Evolutionary conservation across 2,888 invertebrate species (phyloP).

Genomic region (Apodemia mormo): DNA sequence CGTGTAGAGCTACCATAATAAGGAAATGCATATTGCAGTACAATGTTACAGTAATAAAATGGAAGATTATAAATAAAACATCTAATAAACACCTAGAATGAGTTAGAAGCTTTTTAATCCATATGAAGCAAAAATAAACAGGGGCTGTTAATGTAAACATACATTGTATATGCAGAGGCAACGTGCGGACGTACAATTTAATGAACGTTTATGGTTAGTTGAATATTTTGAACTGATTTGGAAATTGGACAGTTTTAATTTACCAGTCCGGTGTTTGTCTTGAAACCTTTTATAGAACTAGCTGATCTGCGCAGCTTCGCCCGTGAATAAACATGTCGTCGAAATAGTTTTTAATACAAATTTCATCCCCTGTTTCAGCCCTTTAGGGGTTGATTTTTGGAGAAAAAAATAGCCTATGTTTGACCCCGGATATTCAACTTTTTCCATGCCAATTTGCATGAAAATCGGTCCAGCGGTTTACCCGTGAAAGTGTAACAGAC

Average conservation of each 20-base stretch:
- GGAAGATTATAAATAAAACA: constrained; percentile 30
- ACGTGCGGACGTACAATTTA: constrained; percentile 16
- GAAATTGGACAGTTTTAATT: neutral
- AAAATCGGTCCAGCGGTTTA: too few relatives aligned
- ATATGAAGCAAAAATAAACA: constrained; percentile 78
- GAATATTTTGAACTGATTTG: constrained; percentile 11
- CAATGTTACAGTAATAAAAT: constrained; percentile 18
- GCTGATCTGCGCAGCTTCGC: too few relatives aligned
- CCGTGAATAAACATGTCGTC: too few relatives aligned
- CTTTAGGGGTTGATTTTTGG: too few relatives aligned
- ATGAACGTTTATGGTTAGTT: constrained; percentile 12
- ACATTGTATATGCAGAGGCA: constrained; percentile 29
- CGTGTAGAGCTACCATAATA: neutral
- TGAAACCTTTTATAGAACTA: too few relatives aligned
- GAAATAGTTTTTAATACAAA: too few relatives aligned
- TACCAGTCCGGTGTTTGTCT: too few relatives aligned
- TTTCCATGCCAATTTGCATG: too few relatives aligned
- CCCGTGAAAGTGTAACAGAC: too few relatives aligned
- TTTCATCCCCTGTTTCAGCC: too few relatives aligned
- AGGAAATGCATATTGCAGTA: constrained; percentile 14
- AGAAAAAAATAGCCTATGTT: too few relatives aligned
- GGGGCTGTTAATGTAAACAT: constrained; percentile 70
- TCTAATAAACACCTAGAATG: constrained; percentile 49
- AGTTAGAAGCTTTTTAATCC: constrained; percentile 77
- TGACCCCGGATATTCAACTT: too few relatives aligned